Evolutionary conservation across 2,797 vertebrate genomes (phyloP), one percentile per base, ranked within the genome.

Genomic region (Phataginus tricuspis): DNA sequence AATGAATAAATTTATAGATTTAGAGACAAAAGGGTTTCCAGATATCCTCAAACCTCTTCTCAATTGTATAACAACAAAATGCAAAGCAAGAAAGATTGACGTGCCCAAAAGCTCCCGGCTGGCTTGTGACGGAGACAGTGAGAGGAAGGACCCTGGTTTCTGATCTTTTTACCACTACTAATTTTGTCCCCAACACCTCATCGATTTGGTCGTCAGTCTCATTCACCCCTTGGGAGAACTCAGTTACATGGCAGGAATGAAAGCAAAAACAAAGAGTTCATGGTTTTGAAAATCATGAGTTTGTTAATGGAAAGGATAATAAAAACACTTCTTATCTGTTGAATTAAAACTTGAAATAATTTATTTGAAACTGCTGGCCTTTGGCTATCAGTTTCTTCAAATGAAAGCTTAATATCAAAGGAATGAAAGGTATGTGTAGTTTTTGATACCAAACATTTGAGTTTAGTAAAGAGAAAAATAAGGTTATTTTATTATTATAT

Each of bases 381-480:
- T 82, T 86, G 84, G 66, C 34, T 83, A 19, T 49, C 10, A 86
- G 13, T 78, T 86, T 92, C 23, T 83, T 95, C 1, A 13, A 85
- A 80, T 55, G 90, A 74, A 88, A 94, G 69, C 7, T 86, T 59
- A 83, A 12, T 66, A 45, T 77, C 21, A 86, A 85, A 91, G 8
- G 1, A 59, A 57, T 57, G 13, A 34, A 89, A 68, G 51, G 66
- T 59, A 59, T 34, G 10, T 64, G 18, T 85, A 61, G 23, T 91
- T 93, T 91, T 14, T 89, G 18, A 80, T 71, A 66, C 0, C 1
- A 61, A 29, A 85, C 1, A 49, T 86, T 74, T 77, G 34, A 55
- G 37, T 84, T 77, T 64, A 93, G 27, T 77, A 66, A 66, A 27
- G 18, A 95, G 16, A 83, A 96, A 96, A 82, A 72, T 55, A 88